Percentiles rank a stretch among this genome's conserved stretches.
phyloP scores from a whole-genome alignment of 2,888 invertebrate species.

The Ypsolopha scabrella region DNA sequence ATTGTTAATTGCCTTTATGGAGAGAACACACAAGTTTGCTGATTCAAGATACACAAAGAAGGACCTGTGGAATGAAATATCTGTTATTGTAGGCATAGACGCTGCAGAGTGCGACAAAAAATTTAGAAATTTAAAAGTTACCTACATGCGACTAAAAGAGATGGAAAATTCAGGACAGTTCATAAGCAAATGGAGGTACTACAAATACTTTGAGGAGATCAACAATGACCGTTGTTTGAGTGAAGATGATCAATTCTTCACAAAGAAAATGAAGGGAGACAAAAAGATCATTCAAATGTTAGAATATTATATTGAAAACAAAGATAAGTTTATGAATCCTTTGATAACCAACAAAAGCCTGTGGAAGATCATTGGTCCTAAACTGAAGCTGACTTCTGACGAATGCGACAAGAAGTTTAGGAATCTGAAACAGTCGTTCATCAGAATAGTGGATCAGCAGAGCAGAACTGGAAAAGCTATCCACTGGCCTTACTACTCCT shows the following conservation, averaged over 20 bases:
- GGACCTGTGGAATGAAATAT: constrained; percentile 52
- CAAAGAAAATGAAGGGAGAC: constrained; percentile 17
- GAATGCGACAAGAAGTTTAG: constrained; percentile 57
- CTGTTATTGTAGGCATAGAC: constrained; percentile 32
- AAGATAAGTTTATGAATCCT: constrained; percentile 44
- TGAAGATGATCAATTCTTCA: background rate
- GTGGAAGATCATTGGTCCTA: constrained; percentile 40
- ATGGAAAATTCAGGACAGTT: constrained; percentile 15
- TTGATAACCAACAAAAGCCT: constrained; percentile 43
- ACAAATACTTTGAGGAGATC: constrained; percentile 47
- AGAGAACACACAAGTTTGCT: constrained; percentile 45
- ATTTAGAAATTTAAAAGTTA: constrained; percentile 56
- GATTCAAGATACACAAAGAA: constrained; percentile 51
- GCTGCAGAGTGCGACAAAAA: constrained; percentile 49
- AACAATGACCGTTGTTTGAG: constrained; percentile 14
- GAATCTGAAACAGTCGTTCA: constrained; percentile 55
- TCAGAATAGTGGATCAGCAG: constrained; percentile 23
- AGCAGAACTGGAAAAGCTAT: constrained; percentile 25
- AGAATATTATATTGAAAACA: constrained; percentile 45
- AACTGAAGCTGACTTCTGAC: constrained; percentile 39
- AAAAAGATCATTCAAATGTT: constrained; percentile 48
- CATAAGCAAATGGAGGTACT: constrained; percentile 51
- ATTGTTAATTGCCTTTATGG: constrained; percentile 41
- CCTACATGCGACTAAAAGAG: constrained; percentile 44
- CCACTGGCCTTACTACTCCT: constrained; percentile 50